A percentile compares a stretch with the other conserved stretches of the same genome.
phyloP scores from a whole-genome alignment of 2,888 invertebrate species.

The Suillia variegata region DNA sequence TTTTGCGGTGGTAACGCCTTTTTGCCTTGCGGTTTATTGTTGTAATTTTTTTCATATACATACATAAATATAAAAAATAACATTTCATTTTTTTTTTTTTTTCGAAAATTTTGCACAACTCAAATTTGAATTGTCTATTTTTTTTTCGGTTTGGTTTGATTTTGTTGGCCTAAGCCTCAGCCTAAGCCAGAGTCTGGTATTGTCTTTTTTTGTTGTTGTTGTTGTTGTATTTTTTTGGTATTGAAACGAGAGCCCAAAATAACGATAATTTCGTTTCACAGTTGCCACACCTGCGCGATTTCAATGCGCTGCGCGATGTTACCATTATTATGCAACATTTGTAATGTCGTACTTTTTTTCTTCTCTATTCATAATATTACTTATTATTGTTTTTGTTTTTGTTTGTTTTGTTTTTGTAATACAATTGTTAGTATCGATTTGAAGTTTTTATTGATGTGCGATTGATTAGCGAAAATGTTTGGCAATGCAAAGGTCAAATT shows the following conservation, averaged over 20 bases:
- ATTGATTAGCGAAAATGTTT: constrained; percentile 1
- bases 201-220: too few species aligned
- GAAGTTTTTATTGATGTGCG: neutral
- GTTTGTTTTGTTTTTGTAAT: too few species aligned
- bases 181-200: too few species aligned
- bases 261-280: neutral
- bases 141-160: neutral
- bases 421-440: neutral
- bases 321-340: constrained; percentile 9
- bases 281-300: constrained; percentile 10
- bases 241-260: neutral
- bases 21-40: constrained; percentile 12
- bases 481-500: neutral
- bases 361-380: neutral
- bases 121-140: neutral
- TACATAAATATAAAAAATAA: neutral
- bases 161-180: too few species aligned
- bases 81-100: neutral
- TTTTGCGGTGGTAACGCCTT: constrained; percentile 5
- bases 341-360: too few species aligned
- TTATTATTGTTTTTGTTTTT: neutral
- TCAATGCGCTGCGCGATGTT: neutral
- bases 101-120: neutral
- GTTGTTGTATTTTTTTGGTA: too few species aligned
- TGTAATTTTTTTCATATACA: constrained; percentile 16